Evolutionary conservation across 2,888 invertebrate genomes (phyloP).

Genomic region (Clunio marinus): DNA sequence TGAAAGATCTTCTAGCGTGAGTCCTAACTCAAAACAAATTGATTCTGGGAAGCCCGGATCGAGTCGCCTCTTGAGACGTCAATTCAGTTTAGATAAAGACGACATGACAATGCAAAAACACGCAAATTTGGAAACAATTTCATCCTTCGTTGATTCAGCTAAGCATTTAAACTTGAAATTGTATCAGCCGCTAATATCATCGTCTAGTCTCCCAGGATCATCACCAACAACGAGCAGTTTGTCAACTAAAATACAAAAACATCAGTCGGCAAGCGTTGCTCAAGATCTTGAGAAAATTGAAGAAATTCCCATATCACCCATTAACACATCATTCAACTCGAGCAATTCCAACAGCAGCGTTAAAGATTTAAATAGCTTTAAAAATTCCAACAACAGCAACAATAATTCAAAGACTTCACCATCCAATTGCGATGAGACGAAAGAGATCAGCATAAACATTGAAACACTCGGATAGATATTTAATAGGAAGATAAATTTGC

Average conservation of each 20-base stretch:
- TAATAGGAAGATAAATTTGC: background rate
- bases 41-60: constrained; percentile 50
- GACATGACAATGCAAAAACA: constrained; percentile 52
- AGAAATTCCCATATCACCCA: constrained; percentile 55
- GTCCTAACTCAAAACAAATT: background rate
- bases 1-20: constrained; percentile 46
- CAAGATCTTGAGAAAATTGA: constrained; percentile 66
- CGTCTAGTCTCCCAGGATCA: constrained; percentile 28
- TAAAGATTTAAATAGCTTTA: constrained; percentile 25
- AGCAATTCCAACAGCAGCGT: background rate
- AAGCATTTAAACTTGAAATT: background rate
- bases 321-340: constrained; percentile 11
- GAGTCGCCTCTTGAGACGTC: constrained; percentile 57
- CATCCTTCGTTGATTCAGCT: constrained; percentile 24
- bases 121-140: constrained; percentile 30
- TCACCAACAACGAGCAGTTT: background rate
- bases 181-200: constrained; percentile 31
- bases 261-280: constrained; percentile 65
- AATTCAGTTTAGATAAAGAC: constrained; percentile 66
- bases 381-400: constrained; percentile 16
- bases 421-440: background rate
- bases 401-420: constrained; percentile 12
- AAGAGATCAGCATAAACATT: constrained; percentile 28
- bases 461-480: background rate
- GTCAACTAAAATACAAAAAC: constrained; percentile 55